Evolutionary conservation across 2,113 vertebrate species (phyloP).

Genomic region (Notechis scutatus): DNA sequence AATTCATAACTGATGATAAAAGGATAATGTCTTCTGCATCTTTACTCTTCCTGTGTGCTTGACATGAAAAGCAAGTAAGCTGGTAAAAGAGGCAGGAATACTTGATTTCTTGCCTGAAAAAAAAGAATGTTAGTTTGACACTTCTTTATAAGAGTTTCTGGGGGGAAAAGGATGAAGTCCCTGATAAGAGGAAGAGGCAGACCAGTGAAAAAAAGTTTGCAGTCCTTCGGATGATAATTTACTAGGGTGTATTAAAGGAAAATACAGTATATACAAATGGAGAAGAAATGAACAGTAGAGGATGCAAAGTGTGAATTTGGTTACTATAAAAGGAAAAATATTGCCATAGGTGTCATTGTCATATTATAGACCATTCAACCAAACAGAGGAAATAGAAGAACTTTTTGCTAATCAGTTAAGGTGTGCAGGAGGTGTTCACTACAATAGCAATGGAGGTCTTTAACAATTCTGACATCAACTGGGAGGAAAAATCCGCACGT

Average conservation of each 20-base stretch:
- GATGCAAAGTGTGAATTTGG: constrained; percentile 35
- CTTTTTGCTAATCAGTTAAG: background rate
- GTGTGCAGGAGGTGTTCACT: background rate
- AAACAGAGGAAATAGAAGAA: background rate
- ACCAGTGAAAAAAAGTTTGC: background rate
- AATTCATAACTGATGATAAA: background rate
- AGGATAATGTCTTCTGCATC: background rate
- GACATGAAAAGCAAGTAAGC: background rate
- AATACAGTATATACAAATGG: background rate
- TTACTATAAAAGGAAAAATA: background rate
- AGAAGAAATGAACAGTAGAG: constrained; percentile 38
- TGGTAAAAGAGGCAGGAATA: background rate
- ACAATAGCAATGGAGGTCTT: background rate
- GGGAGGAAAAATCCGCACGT: background rate
- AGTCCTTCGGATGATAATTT: background rate
- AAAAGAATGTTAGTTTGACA: background rate
- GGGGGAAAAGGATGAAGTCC: background rate
- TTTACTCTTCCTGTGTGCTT: background rate
- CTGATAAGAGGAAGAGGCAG: background rate
- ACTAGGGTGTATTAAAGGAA: background rate
- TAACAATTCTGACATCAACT: background rate
- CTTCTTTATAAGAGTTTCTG: background rate
- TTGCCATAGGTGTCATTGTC: background rate
- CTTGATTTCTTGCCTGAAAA: background rate
- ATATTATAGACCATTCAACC: background rate